These are phyloP conservation scores for Pseudonaja textilis DNA, from an alignment of 2,113 vertebrate species.

Conservation along the genomic window DNA sequence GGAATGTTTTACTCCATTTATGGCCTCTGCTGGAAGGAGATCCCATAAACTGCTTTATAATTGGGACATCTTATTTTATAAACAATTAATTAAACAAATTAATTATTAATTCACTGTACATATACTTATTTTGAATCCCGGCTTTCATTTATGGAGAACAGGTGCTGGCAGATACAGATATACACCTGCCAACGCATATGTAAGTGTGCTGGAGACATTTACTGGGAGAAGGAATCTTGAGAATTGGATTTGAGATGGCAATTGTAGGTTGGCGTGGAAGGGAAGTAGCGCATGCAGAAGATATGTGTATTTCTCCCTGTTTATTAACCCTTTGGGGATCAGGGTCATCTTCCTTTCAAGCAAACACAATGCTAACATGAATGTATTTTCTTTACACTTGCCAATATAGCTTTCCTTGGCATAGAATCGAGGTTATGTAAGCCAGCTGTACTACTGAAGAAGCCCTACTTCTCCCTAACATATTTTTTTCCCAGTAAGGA, in stretches of 20 bases:
- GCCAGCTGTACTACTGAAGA: background rate
- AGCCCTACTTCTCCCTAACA: background rate
- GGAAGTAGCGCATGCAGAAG: background rate
- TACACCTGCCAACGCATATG: background rate
- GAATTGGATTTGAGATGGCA: background rate
- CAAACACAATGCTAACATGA: background rate
- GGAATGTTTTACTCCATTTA: background rate
- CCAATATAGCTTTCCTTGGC: background rate
- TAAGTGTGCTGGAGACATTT: background rate
- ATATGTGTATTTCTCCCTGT: background rate
- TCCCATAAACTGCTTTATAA: background rate
- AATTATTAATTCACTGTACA: background rate
- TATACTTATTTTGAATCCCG: background rate
- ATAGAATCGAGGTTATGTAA: background rate
- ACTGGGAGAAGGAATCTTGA: background rate
- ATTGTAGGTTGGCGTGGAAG: background rate
- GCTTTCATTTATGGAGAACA: background rate
- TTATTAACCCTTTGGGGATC: background rate
- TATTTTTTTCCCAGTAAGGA: background rate
- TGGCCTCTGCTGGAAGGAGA: background rate
- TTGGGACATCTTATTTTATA: background rate
- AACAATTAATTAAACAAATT: background rate
- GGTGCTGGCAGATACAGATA: background rate
- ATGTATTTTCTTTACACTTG: background rate
- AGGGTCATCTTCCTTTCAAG: background rate